Conservation (phyloP, 2,888 invertebrate species). For the Xestia sexstrigata region DNA sequence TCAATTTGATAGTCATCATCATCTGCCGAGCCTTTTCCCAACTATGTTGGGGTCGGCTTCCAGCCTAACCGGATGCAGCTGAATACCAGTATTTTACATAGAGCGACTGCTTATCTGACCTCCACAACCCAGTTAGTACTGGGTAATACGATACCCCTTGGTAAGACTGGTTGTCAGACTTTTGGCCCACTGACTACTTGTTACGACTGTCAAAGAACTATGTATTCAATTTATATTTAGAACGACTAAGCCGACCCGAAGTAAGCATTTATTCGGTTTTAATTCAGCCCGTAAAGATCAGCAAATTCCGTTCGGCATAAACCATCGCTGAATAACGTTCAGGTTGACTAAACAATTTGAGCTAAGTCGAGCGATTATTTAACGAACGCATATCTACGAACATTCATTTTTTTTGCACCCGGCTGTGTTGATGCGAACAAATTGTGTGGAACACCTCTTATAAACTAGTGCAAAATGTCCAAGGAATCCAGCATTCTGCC, state of each 20-base stretch:
- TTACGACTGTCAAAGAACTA: no score
- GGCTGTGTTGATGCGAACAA: neutral
- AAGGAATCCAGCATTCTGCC: constrained; percentile 60
- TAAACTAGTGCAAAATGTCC: constrained; percentile 11
- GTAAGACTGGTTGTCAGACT: no score
- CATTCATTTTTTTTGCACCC: neutral
- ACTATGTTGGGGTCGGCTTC: no score
- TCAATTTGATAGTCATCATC: neutral
- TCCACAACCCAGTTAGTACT: no score
- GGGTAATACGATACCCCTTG: no score
- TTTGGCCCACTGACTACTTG: no score
- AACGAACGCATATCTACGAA: neutral
- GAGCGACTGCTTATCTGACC: no score
- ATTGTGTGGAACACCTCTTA: constrained; percentile 9
- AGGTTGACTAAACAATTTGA: neutral
- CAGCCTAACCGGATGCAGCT: no score
- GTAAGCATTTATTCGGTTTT: neutral
- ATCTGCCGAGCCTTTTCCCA: no score
- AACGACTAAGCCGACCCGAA: neutral
- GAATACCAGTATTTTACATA: no score
- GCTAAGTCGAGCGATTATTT: neutral
- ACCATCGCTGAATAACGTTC: neutral
- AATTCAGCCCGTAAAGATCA: neutral
- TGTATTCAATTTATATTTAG: neutral
- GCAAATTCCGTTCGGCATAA: neutral